Percentiles rank a stretch among this genome's conserved stretches.
Evolutionary conservation across 2,113 vertebrate genomes (phyloP).

Genomic region (Pogona vitticeps): DNA sequence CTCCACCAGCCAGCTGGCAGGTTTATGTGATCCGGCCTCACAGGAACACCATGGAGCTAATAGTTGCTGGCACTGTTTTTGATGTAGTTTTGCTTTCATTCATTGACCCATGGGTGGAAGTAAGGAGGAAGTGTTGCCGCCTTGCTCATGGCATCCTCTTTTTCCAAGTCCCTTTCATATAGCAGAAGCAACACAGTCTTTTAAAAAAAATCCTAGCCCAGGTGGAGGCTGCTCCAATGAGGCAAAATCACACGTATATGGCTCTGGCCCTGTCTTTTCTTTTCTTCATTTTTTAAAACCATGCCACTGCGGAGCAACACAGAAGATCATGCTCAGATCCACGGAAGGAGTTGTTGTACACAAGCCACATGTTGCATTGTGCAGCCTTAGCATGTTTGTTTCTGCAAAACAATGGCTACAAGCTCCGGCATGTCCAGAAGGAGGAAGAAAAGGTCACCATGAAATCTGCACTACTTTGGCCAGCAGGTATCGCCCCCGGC

Average conservation of each 20-base stretch:
- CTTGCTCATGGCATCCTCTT: neutral
- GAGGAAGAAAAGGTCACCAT: neutral
- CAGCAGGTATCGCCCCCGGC: too few species aligned
- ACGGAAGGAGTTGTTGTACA: neutral
- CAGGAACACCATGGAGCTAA: neutral
- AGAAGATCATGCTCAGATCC: neutral
- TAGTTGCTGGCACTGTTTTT: neutral
- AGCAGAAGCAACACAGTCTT: neutral
- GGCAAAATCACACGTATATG: neutral
- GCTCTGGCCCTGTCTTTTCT: neutral
- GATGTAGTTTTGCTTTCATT: neutral
- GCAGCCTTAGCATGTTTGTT: neutral
- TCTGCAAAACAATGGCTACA: neutral
- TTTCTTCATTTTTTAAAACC: too few species aligned
- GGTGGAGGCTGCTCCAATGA: neutral
- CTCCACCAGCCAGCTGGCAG: neutral
- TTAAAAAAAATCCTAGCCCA: neutral
- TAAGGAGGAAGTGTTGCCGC: neutral
- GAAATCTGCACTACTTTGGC: neutral
- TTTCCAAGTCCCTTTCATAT: neutral
- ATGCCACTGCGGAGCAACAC: neutral
- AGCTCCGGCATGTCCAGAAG: neutral
- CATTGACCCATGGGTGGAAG: slow-evolving; percentile 2
- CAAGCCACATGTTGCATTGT: neutral
- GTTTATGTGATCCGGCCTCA: neutral